Base-by-base conservation (phyloP, 2,797 vertebrate genomes). In the Propithecus perrieri region DNA sequence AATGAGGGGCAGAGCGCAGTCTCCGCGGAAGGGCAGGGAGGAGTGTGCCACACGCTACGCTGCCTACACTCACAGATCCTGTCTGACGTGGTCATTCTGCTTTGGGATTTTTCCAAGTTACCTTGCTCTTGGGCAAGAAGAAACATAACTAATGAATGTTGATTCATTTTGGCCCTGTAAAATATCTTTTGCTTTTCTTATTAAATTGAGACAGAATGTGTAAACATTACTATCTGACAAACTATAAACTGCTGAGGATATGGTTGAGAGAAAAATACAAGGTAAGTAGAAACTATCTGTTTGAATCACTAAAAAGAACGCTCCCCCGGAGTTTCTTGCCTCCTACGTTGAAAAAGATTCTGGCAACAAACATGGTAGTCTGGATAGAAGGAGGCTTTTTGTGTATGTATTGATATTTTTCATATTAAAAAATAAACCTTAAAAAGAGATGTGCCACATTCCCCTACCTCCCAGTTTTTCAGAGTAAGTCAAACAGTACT, bases 131-230 rank as follows among this genome's bases (percentile, higher is more conserved):
- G 38, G 71, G 43, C 89, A 96, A 96, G 46, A 79, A 85, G 71
- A 93, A 94, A 83, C 43, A 28, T 28, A 65, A 50, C 28, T 46
- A 38, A 89, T 79, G n/a, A 94, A 92, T 87, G 61, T 88, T 78
- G 67, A 81, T 91, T 95, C 57, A 57, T 86, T 89, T 89, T 71
- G 57, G 55, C 38, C 38, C 59, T 71, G 22, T 96, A 89, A 96
- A 84, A 22, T 38, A 79, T 80, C 53, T 91, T 83, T 65, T 22
- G 33, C n/a, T 89, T 96, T 94, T 86, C 89, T 86, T 96, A 71
- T 48, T 61, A 88, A 96, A 67, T 35, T 84, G 33, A 95, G 65
- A 6, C 53, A 59, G 22, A 91, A 79, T 48, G 10, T 26, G 84
- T 30, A 76, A 74, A 89, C 86, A 72, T 85, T 78, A 67, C 78